Base-by-base conservation (phyloP, 2,113 vertebrate genomes). In the Caranx ignobilis region DNA sequence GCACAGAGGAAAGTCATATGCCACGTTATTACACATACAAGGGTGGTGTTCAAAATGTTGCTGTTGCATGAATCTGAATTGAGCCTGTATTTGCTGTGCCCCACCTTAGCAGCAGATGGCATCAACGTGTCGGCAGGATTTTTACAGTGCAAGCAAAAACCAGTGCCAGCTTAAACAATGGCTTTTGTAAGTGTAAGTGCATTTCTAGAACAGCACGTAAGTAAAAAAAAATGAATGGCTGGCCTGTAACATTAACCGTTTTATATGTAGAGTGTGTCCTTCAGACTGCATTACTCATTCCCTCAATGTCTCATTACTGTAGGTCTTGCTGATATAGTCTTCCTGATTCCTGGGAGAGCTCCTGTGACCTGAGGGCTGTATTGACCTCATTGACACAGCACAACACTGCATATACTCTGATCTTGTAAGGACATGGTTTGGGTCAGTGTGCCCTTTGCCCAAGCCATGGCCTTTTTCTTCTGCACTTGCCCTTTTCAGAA, bases 361-460 rank as follows among this genome's bases (percentile, higher is more conserved):
- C 60, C 71, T 70, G 15, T 83, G 82, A 87, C 90, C 82, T 1
- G 32, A 75, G 83, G 88, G 88, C 75, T 72, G 67, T 65, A 75
- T 67, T 89, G 84, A 91, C 89, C 84, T 86, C 71, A 37, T 64
- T 71, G 37, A 65, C 66, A 47, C 57, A 83, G 87, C 85, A 75
- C n/a, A 57, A 84, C 48, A 59, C 71, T 68, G 65, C 60, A 12
- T 65, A 80, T 68, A 50, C 54, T 56, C 84, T 84, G 73, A 86
- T 83, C 85, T 84, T 80, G 83, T 81, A 71, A 85, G 78, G 63
- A 87, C 66, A 77, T 50, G 85, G 87, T 84, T 86, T 73, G 59
- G 87, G 87, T 92, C 88, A 86, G 63, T 18, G 80, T 91, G 88
- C 75, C 89, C 91, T 93, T 93, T 90, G 85, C 85, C 83, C 81